Percentiles rank a stretch among this genome's conserved stretches.
Conservation (phyloP, 2,113 vertebrate species). For the Pristiophorus japonicus region DNA sequence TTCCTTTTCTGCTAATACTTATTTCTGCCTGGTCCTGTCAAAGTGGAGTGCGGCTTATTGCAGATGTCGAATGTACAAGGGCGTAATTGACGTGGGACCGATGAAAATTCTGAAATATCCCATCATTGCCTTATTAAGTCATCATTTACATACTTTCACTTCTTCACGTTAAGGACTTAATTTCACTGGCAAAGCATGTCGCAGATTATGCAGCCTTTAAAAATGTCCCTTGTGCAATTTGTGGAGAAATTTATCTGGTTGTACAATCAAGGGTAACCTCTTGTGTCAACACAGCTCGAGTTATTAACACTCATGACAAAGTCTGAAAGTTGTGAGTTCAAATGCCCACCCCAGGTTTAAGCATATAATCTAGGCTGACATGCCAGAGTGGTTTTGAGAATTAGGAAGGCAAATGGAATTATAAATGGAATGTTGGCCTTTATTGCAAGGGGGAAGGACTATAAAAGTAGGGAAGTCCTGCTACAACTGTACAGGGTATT, state of each 20-base stretch:
- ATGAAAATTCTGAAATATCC: not conserved
- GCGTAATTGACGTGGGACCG: not conserved
- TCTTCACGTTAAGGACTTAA: not conserved
- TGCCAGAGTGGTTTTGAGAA: not conserved
- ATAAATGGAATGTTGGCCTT: too few species aligned
- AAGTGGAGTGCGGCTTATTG: not conserved
- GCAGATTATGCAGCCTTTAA: not conserved
- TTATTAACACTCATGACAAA: not conserved
- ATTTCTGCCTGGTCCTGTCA: not conserved
- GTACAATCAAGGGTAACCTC: not conserved
- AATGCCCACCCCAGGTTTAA: not conserved
- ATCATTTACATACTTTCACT: not conserved
- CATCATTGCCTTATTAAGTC: not conserved
- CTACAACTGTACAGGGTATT: too few species aligned
- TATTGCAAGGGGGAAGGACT: too few species aligned
- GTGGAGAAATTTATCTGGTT: not conserved
- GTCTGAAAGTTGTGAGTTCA: not conserved
- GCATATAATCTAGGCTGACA: not conserved
- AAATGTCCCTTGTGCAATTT: not conserved
- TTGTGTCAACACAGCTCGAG: not conserved
- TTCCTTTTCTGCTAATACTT: too few species aligned
- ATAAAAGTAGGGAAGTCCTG: too few species aligned
- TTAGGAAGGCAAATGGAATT: too few species aligned
- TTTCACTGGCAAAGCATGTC: not conserved
- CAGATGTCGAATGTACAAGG: not conserved